Base-by-base conservation (phyloP, 2,113 vertebrate species). In the Halichoerus grypus region DNA sequence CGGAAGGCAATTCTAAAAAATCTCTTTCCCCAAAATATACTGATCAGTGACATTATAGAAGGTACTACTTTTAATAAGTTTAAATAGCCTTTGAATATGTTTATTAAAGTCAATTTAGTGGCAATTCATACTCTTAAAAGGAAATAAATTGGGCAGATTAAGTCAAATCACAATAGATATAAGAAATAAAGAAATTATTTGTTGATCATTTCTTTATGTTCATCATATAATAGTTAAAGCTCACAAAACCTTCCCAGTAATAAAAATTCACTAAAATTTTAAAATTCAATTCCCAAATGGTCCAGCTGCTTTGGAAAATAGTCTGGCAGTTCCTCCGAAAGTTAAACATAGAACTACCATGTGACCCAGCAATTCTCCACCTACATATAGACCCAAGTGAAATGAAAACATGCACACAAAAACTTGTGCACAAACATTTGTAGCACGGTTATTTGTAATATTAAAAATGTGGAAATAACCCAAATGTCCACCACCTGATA, bases 211-310 rank as follows among this genome's bases (percentile, higher is more conserved):
- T 90, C 67, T 53, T 91, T 86, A 96, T 59, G 28, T 36, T 97
- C 13, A 63, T 76, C 65, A 89, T 31, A 31, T 93, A 93, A 81
- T 7, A 65, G 31, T 42, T 96, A 57, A 96, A 85, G 15, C 33
- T 89, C 39, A 85, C 26, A 95, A 21, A 83, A 9, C 80, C 19
- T 93, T 74, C 74, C 61, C 14, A 94, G 88, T 91, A 93, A 95
- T 51, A 94, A 33, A 84, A 79, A 94, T 83, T 81, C 39, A 85
- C 28, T 88, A 88, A 51, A 59, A 72, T 83, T 92, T 95, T 51
- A 84, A 94, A 72, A 84, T 57, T 96, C 33, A 97, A 19, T 65
- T 97, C 98, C 92, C 80, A 99, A 79, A 55, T 85, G 36, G 88
- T 72, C 7, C 2, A 86, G 18, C 24, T 63, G 77, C 74, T 92